Conservation (phyloP, 2,888 invertebrate genomes). For the Apomyelois bistriatella region DNA sequence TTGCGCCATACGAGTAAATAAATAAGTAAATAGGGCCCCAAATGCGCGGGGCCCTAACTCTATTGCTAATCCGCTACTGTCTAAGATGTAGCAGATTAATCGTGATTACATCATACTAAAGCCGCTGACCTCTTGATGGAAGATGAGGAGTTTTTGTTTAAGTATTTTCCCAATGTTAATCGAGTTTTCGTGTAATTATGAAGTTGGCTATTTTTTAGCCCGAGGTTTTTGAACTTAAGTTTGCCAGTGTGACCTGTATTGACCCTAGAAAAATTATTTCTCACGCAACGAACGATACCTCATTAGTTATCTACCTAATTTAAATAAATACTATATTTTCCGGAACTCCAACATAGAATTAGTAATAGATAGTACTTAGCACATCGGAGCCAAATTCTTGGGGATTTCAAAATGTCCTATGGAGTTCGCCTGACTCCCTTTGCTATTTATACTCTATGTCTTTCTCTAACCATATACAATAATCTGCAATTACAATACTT, state of each 20-base stretch:
- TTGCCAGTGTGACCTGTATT: conserved; percentile 14
- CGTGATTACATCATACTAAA: conserved; percentile 25
- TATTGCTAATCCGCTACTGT: neutral
- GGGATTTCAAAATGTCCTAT: too few relatives aligned
- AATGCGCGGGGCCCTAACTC: too few relatives aligned
- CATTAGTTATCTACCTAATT: neutral
- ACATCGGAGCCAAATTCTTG: too few relatives aligned
- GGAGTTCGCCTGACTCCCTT: too few relatives aligned
- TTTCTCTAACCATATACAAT: too few relatives aligned
- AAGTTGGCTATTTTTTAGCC: conserved; percentile 13
- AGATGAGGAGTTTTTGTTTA: conserved; percentile 21
- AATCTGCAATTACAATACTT: too few relatives aligned
- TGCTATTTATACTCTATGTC: too few relatives aligned
- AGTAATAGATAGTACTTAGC: too few relatives aligned
- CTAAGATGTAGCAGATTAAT: conserved; percentile 8
- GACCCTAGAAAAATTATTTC: conserved; percentile 26
- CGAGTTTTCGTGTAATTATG: conserved; percentile 27
- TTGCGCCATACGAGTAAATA: too few relatives aligned
- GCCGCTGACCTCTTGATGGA: conserved; percentile 36
- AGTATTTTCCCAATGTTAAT: conserved; percentile 31
- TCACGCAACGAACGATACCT: neutral
- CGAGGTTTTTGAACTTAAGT: conserved; percentile 28
- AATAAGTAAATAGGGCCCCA: too few relatives aligned
- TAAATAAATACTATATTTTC: too few relatives aligned
- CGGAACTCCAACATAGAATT: too few relatives aligned